Base-by-base conservation (phyloP, 2,888 invertebrate species). In the Druceiella hillmani region DNA sequence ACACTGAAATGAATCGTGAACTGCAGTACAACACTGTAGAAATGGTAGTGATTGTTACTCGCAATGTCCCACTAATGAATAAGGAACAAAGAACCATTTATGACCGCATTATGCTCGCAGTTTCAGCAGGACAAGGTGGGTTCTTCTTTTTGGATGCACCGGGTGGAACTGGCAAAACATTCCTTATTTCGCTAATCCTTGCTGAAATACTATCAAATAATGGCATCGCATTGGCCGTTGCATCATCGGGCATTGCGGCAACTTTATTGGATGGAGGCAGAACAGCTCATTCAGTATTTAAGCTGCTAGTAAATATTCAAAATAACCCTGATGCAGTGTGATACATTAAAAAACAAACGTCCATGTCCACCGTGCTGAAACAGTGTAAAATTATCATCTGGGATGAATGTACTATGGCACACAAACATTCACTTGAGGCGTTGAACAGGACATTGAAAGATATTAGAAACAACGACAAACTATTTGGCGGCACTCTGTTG, bases 401-500 rank as follows among this genome's bases (percentile, higher is more conserved):
- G 43, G 44, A 48, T 40, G 43, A 44, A 22, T 43, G 44, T 30
- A 46, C 45, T 14, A 46, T 48, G 46, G 49, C 46, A 11, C 48
- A 50, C 29, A 50, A 49, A 44, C 13, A 44, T 39, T 38, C 48
- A 44, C 43, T 50, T 22, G 50, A 50, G 40, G 49, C 50, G 34
- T 36, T 52, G 7, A n/a, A 49, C 28, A 43, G 48, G n/a, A 31
- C 35, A 29, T 3, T 35, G 28, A 9, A 33, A 14, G 35, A 42
- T n/a, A 22, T 35, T 10, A 32, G 14, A n/a, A 17, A 17, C 24
- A 38, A 38, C 13, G 3, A 15, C 4, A 25, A 27, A 3, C 36
- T 36, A 9, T 39, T 43, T 26, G 42, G 42, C 24, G 38, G 42
- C 3, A 31, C 40, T 40, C 15, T 43, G 13, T 17, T 47, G 12